Conservation (phyloP, 2,888 invertebrate species). For the Clitarchus hookeri region DNA sequence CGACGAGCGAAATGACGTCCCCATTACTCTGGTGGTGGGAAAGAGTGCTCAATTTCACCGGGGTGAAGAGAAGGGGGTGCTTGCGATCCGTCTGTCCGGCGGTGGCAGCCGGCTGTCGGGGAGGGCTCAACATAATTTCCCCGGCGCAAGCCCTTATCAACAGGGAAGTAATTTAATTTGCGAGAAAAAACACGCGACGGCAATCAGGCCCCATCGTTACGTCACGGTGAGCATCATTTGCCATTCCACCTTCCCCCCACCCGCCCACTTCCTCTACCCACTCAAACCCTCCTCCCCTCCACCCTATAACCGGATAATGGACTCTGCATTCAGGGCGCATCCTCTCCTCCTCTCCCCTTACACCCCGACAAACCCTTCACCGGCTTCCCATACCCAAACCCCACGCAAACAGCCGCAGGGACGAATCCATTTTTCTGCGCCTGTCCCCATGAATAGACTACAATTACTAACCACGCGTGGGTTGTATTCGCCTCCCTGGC, state of each 20-base stretch:
- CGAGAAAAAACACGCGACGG: not conserved
- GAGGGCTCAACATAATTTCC: not conserved
- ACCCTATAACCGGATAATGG: not conserved
- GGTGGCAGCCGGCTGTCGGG: not conserved
- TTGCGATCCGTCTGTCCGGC: not conserved
- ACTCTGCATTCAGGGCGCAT: not conserved
- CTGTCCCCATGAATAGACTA: not conserved
- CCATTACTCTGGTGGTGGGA: no score
- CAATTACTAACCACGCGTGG: not conserved
- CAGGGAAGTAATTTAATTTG: constrained; percentile 14
- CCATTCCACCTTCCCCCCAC: not conserved
- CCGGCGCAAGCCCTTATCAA: not conserved
- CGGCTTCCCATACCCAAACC: no score
- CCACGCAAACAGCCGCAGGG: not conserved
- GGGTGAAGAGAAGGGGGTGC: no score
- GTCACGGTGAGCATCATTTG: constrained; percentile 8
- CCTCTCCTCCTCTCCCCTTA: no score
- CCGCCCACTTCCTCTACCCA: not conserved
- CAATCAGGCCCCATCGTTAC: not conserved
- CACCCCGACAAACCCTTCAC: no score
- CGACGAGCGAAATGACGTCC: no score
- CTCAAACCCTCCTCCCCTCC: not conserved
- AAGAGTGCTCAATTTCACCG: no score
- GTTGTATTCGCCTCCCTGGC: not conserved
- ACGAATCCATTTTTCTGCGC: constrained; percentile 4